Evolutionary conservation across 2,888 invertebrate genomes (phyloP), one percentile per base, ranked within the genome.

Genomic region (Agriopis aurantiaria): DNA sequence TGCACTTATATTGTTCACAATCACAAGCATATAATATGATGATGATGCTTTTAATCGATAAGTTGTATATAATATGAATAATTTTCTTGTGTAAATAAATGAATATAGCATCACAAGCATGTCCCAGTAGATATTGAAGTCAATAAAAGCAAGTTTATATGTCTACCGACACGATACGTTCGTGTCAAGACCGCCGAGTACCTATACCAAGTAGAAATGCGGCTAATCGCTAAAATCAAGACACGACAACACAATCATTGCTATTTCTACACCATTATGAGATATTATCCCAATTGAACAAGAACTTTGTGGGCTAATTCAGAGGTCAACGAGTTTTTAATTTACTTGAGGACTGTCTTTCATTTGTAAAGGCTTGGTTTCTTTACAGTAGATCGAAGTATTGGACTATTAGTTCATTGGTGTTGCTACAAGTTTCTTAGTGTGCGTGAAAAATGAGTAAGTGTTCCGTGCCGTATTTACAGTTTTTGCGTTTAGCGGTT

Each of bases 151-250:
- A 23, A 52, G 23, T 23, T 11, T 10, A 51, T 1, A 17, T 51
- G 51, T 17, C 17, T 51, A 8, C 17, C 8, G 58, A 33, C 59
- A 40, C 33, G 14, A 10, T 17, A 7, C 40, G 8, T 49, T 62
- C 33, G 67, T 62, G 68, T 14, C 56, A 52, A 41, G 57, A 33
- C 45, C 0, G 41, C 11, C 43, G 23, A 57, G 57, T 51, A 12
- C 52, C 48, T 52, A n/a, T n/a, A 68, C 63, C 57, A 59, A 53
- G 41, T 53, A 58, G 68, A 68, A 68, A 68, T 59, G 68, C 58
- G 68, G 68, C 53, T 68, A 68, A 64, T 59, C 58, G 45, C 46
- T 60, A 43, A 60, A 59, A 4, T 40, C 45, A 53, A 62, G 53
- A 63, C 63, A 63, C 58, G 68, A 68, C 17, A 66, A 49, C 12